A percentile compares a stretch with the other conserved stretches of the same genome.
Evolutionary conservation across 1,140 invertebrate genomes (phyloP).

Genomic region (Watersipora subatra): DNA sequence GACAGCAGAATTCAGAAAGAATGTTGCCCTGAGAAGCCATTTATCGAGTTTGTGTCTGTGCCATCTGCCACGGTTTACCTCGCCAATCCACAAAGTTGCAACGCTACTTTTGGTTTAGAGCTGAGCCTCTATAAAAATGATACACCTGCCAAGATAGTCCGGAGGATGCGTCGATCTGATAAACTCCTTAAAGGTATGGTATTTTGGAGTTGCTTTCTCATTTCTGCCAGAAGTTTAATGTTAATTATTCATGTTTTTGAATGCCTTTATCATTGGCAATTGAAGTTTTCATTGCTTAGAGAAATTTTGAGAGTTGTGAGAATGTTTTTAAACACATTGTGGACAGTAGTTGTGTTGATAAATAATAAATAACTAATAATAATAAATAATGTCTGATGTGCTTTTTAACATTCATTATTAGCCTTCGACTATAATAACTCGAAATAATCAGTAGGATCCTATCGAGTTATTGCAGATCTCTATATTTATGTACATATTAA

Average conservation of each 20-base stretch:
- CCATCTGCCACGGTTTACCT: constrained; percentile 46
- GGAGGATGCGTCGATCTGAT: constrained; percentile 43
- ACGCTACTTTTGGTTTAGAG: constrained; percentile 54
- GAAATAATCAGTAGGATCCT: no score
- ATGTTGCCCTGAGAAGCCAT: constrained; percentile 76
- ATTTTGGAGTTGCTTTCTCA: neutral
- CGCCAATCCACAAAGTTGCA: constrained; percentile 58
- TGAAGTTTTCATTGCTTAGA: no score
- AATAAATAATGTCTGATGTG: no score
- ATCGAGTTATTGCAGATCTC: no score
- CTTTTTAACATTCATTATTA: no score
- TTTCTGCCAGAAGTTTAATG: neutral
- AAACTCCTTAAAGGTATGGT: neutral
- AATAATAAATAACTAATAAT: no score
- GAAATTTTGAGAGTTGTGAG: no score
- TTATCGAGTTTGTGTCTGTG: constrained; percentile 60
- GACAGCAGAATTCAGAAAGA: constrained; percentile 76
- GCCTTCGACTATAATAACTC: no score
- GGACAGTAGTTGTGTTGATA: no score
- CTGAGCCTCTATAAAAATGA: constrained; percentile 56
- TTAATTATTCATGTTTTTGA: neutral
- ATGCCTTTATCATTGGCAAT: no score
- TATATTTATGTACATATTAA: no score
- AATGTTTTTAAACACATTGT: no score
- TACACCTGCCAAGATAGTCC: constrained; percentile 48